Evolutionary conservation across 1,140 invertebrate species (phyloP).

Genomic region (Rhyacophila brunnea): DNA sequence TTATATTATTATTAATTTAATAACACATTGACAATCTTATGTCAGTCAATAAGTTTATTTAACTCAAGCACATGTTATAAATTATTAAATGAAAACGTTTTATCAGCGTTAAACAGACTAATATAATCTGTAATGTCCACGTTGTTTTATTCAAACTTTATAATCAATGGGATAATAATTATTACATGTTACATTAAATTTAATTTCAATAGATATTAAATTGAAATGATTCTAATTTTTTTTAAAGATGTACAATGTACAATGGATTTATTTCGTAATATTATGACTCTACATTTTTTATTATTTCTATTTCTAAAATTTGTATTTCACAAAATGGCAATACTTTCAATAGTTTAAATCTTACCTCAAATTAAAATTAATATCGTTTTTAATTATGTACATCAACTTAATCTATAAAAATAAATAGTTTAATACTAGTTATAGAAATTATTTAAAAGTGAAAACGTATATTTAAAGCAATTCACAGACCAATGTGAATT

Average conservation of each 20-base stretch:
- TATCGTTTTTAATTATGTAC: slow-evolving; percentile 15
- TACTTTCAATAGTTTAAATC: background rate
- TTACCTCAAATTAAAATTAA: background rate
- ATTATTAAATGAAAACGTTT: no score
- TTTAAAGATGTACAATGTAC: no score
- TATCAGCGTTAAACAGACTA: no score
- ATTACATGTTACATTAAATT: no score
- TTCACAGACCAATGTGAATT: slow-evolving; percentile 28
- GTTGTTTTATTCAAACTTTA: no score
- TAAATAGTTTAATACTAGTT: slow-evolving; percentile 18
- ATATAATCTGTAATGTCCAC: no score
- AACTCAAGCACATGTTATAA: no score
- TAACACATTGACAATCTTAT: background rate
- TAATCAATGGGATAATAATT: no score
- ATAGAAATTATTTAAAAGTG: background rate
- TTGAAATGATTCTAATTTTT: no score
- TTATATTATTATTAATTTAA: background rate
- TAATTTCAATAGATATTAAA: no score
- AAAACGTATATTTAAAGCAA: slow-evolving; percentile 20
- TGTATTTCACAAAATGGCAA: background rate
- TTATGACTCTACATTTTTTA: background rate
- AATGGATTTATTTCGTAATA: background rate
- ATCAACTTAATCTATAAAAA: slow-evolving; percentile 17
- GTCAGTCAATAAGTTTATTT: background rate
- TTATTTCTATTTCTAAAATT: background rate